phyloP scores from a whole-genome alignment of 2,113 vertebrate genomes.

The Lynx canadensis region DNA sequence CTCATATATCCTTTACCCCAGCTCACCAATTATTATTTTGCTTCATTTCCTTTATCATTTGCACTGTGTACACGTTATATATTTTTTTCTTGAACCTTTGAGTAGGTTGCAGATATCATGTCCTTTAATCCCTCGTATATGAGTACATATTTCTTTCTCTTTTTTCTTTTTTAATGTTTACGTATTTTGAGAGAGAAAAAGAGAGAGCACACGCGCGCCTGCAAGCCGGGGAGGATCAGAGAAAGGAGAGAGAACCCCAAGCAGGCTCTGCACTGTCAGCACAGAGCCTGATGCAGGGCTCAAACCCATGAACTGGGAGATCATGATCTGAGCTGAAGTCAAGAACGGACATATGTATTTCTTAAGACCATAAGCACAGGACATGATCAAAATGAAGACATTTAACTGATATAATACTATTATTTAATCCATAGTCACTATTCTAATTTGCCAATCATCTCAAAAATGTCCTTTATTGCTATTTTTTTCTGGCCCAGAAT shows the following conservation, averaged over 20 bases:
- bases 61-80: neutral
- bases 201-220: too few relatives aligned
- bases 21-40: neutral
- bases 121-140: neutral
- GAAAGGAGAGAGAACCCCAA: too few relatives aligned
- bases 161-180: too few relatives aligned
- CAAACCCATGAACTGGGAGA: too few relatives aligned
- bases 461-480: neutral
- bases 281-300: too few relatives aligned
- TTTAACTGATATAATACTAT: neutral
- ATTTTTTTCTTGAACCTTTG: neutral
- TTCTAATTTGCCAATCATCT: neutral
- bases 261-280: too few relatives aligned
- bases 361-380: neutral
- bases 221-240: too few relatives aligned
- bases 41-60: slow-evolving; percentile 14
- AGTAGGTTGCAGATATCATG: neutral
- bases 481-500: neutral
- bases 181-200: too few relatives aligned
- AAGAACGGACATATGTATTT: neutral
- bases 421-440: neutral
- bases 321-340: too few relatives aligned
- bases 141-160: neutral
- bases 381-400: neutral
- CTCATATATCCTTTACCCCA: neutral